Base-by-base conservation (phyloP, 2,888 invertebrate species). In the Eudasyphora cyanicolor region DNA sequence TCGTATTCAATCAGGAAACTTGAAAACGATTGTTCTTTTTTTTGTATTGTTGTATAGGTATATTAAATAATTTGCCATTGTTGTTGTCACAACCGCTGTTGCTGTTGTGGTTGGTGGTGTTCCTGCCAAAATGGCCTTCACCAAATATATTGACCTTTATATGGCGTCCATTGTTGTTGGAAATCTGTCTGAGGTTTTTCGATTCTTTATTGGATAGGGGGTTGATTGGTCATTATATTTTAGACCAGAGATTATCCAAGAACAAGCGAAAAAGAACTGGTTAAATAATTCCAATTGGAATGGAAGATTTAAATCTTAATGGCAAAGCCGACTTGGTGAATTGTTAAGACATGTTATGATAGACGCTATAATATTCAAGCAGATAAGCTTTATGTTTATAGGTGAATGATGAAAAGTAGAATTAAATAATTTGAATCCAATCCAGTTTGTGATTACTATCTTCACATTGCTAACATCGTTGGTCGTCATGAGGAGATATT, bases 101-200 rank as follows among this genome's bases (percentile, higher is more conserved):
- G 32, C 57, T 27, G 14, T 57, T 57, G 57, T 57, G 7, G 57
- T 57, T 60, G 60, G n/a, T 29, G 29, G n/a, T 60, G 42, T 42
- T 21, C 24, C n/a, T 24, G n/a, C 27, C 49, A 27, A 24, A 75
- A 71, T 86, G 88, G 87, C 91, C 91, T 91, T 91, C 88, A 81
- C 80, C 86, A 82, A 90, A 90, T 89, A 86, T 90, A 89, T 90
- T 91, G 89, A 90, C 89, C 90, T 89, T 87, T 88, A 86, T 87
- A 87, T 85, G 81, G 8, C 60, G 49, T 54, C 60, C 21, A 19
- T 62, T 64, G 35, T 45, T 76, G 67, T 82, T 80, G 29, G 2
- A 78, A 62, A 51, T 75, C 76, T 64, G 74, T 75, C 78, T 82
- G 14, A 49, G 10, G n/a, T n/a, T n/a, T n/a, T n/a, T n/a, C n/a